Percentiles rank a stretch among this genome's conserved stretches.
Conservation (phyloP, 1,140 invertebrate species). For the Samia ricini region DNA sequence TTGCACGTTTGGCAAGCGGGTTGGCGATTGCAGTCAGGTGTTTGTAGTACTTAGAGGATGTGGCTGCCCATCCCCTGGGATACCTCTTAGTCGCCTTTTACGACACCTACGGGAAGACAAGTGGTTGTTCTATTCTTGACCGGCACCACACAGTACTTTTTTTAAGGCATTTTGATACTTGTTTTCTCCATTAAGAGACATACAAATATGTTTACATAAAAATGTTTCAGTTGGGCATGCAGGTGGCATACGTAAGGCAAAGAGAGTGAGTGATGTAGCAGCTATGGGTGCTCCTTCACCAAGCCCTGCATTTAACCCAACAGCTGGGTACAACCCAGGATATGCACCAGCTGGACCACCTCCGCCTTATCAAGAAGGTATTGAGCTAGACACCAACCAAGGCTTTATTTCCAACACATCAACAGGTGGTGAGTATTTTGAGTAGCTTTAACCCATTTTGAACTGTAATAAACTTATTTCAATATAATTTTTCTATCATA, state of each 20-base stretch:
- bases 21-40: too few relatives aligned
- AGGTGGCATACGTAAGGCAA: conserved; percentile 75
- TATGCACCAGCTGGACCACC: conserved; percentile 44
- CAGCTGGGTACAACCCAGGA: conserved; percentile 39
- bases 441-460: conserved; percentile 4
- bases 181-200: too few relatives aligned
- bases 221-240: conserved; percentile 45
- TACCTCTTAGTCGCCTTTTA: too few relatives aligned
- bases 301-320: conserved; percentile 36
- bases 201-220: too few relatives aligned
- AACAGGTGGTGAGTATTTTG: conserved; percentile 37
- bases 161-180: too few relatives aligned
- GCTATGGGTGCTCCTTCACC: conserved; percentile 78
- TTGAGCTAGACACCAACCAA: conserved; percentile 50
- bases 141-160: too few relatives aligned
- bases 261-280: conserved; percentile 82
- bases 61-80: too few relatives aligned
- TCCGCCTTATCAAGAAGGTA: conserved; percentile 59
- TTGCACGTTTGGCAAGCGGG: too few relatives aligned
- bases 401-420: conserved; percentile 40
- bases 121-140: too few relatives aligned
- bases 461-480: neutral
- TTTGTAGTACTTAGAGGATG: too few relatives aligned
- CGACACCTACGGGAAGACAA: too few relatives aligned
- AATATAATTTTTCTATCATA: neutral